Base-by-base conservation (phyloP, 2,113 vertebrate species). In the Brienomyrus longianalis region DNA sequence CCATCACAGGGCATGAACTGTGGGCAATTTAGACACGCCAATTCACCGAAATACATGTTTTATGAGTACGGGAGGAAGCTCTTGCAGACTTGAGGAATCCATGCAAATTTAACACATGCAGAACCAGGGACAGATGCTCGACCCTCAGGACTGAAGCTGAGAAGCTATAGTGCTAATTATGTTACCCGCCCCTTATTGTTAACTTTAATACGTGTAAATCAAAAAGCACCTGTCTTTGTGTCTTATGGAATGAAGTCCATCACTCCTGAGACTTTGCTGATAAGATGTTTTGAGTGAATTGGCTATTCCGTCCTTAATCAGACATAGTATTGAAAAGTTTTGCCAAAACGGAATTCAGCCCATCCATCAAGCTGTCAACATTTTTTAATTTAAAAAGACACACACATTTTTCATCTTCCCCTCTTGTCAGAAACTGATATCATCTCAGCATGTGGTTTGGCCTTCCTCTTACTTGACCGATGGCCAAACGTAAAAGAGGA, bases 341-440 rank as follows among this genome's bases (percentile, higher is more conserved):
- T 52, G 31, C 59, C 11, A 77, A 88, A 86, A 90, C 62, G 87
- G 52, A 87, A 90, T 54, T 39, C 89, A 52, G 47, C 11, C 48
- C 89, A 90, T 90, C 89, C 85, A 90, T 90, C 89, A 90, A 39
- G 8, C 89, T 90, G 89, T 90, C 83, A 45, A 66, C 54, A 89
- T 86, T 90, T 86, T 90, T 87, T 87, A 85, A 86, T 87, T 59
- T 51, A 87, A 90, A 90, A 52, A 62, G 47, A 87, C 66, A 77
- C 89, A 90, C 45, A 90, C 89, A 90, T 87, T 90, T 87, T 87
- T 90, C 84, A 87, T 90, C 85, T 87, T 21, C 47, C 31, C 47
- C 8, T 52, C 85, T 74, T 77, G 89, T 87, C 84, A 87, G 59
- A 39, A 47, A n/a, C 27, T 52, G 84, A 90, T 86, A 87, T 23